Base-by-base conservation (phyloP, 1,140 invertebrate genomes). In the Grapholita molesta region DNA sequence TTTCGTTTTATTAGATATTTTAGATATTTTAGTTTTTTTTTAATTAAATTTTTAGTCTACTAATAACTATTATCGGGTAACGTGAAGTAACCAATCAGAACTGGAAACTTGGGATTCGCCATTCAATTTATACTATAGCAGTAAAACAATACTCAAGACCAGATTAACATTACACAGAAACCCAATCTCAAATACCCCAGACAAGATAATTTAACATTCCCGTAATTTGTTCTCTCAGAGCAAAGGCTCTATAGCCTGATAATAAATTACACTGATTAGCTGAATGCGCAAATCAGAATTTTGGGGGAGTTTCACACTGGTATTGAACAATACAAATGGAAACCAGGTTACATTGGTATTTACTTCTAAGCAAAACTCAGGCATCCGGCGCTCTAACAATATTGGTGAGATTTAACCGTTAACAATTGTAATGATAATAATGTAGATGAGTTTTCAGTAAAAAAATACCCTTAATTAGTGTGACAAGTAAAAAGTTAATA, bases 231-330 rank as follows among this genome's bases (percentile, higher is more conserved):
- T 48, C 42, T n/a, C 21, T 8, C 42, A 21, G 18, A 18, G 42
- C 42, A 48, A 21, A 48, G 18, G 42, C 42, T 21, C 21, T 48
- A 48, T 48, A 48, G 15, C 18, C 42, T 9, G 15, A 21, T 48
- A 48, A 48, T 48, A 48, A 48, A 48, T 48, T 48, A 48, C 42
- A 48, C 15, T 48, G 42, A 48, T 48, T 48, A 48, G 42, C 42
- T 48, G 42, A 48, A 48, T 9, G 42, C 42, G 18, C 42, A 48
- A 48, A 48, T 48, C 42, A 21, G 15, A 9, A 48, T 15, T 48
- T 48, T 48, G n/a, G 42, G 18, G 18, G 15, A 48, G n/a, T 21
- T 48, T 48, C 42, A n/a, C 42, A 48, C 42, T 6, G 18, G 21
- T 21, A 48, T 48, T 48, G 21, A 48, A 48, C 42, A 48, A 48